Evolutionary conservation across 2,888 invertebrate species (phyloP).

Genomic region (Kryphioiulus occultus): DNA sequence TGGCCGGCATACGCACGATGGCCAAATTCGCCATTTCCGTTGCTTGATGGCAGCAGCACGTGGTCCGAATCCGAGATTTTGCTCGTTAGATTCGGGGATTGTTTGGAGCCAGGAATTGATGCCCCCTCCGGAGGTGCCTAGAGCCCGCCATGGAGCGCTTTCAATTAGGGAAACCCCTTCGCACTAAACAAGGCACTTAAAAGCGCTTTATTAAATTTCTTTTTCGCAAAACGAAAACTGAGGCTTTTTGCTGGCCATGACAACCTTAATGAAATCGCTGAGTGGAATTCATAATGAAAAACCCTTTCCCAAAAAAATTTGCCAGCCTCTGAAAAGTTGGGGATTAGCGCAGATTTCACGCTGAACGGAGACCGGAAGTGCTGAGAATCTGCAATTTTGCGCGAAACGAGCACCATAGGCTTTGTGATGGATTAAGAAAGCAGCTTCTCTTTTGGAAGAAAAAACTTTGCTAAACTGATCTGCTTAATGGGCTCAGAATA

Average conservation of each 20-base stretch:
- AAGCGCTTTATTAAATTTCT: neutral
- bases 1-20: constrained; percentile 32
- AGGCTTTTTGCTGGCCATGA: neutral
- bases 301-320: neutral
- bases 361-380: neutral
- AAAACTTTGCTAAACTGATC: too few relatives aligned
- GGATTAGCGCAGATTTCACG: neutral
- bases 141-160: neutral
- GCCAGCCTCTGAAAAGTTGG: neutral
- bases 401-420: neutral
- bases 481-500: too few relatives aligned
- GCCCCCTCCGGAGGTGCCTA: neutral
- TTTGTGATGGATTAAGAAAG: too few relatives aligned
- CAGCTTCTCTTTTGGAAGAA: too few relatives aligned
- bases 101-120: neutral
- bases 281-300: constrained; percentile 13
- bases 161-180: neutral
- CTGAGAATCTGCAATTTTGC: neutral
- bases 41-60: constrained; percentile 38
- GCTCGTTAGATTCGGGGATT: neutral
- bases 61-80: neutral
- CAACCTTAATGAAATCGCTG: neutral
- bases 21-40: constrained; percentile 37
- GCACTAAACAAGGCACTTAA: neutral
- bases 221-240: neutral